A percentile compares a stretch with the other conserved stretches of the same genome.
Conservation (phyloP, 2,113 vertebrate species). For the Cygnus buccinator region DNA sequence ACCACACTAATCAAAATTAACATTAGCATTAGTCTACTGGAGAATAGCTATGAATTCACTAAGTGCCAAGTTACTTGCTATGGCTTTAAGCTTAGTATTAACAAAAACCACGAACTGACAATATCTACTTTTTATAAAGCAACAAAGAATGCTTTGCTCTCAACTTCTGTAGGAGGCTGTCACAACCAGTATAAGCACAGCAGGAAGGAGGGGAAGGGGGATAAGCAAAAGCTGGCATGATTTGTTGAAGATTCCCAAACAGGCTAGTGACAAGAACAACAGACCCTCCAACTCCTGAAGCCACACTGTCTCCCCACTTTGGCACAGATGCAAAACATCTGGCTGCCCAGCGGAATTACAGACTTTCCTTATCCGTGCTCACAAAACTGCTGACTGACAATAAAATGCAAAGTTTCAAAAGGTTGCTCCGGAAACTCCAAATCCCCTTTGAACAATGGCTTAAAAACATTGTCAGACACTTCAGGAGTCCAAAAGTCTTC, state of each 20-base stretch:
- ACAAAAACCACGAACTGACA: not conserved
- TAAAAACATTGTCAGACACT: not conserved
- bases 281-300: not conserved
- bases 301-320: not conserved
- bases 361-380: not conserved
- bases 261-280: not conserved
- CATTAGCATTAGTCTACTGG: not conserved
- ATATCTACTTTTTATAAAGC: not conserved
- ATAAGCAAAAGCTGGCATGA: not conserved
- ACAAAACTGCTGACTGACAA: not conserved
- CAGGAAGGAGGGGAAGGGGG: not conserved
- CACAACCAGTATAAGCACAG: not conserved
- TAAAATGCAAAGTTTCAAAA: not conserved
- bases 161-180: not conserved
- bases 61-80: not conserved
- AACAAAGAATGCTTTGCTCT: not conserved
- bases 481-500: not conserved
- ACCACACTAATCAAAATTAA: not conserved
- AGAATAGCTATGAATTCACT: not conserved
- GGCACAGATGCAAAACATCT: constrained; percentile 40
- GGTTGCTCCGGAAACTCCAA: not conserved
- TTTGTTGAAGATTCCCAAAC: not conserved
- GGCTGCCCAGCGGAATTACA: not conserved
- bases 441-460: not conserved
- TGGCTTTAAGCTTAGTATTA: not conserved